A percentile compares a stretch with the other conserved stretches of the same genome.
phyloP scores from a whole-genome alignment of 1,140 invertebrate genomes.

The Trissolcus basalis region DNA sequence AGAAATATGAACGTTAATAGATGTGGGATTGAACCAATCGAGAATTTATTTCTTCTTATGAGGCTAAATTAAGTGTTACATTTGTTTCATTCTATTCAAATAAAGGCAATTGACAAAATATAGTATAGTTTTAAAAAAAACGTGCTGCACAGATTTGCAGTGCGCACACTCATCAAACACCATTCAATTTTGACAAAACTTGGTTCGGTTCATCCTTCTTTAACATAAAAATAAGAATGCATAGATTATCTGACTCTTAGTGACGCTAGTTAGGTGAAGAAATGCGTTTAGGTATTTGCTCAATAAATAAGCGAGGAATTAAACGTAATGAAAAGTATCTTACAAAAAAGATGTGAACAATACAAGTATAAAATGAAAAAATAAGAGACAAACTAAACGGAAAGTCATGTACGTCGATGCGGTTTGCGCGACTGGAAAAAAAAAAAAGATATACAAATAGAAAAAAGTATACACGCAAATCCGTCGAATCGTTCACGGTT shows the following conservation, averaged over 20 bases:
- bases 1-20: conserved; percentile 31
- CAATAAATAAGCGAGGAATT: conserved; percentile 59
- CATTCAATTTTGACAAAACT: conserved; percentile 7
- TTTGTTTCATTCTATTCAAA: not conserved
- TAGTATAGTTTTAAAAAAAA: too few species aligned
- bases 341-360: conserved; percentile 1
- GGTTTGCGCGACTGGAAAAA: conserved; percentile 36
- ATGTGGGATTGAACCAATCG: conserved; percentile 23
- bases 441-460: conserved; percentile 6
- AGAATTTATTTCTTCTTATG: conserved; percentile 4
- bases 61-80: not conserved
- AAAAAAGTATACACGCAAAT: conserved; percentile 34
- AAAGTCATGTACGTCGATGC: conserved; percentile 54
- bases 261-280: conserved; percentile 63
- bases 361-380: conserved; percentile 15
- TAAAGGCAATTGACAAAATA: too few species aligned
- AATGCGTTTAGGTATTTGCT: conserved; percentile 67
- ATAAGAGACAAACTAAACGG: conserved; percentile 47
- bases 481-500: conserved; percentile 50
- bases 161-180: too few species aligned
- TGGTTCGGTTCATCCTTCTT: conserved; percentile 53
- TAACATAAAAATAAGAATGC: conserved; percentile 60
- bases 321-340: conserved; percentile 26
- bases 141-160: too few species aligned
- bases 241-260: conserved; percentile 61